phyloP scores from a whole-genome alignment of 2,113 vertebrate species.

The Boleophthalmus pectinirostris region DNA sequence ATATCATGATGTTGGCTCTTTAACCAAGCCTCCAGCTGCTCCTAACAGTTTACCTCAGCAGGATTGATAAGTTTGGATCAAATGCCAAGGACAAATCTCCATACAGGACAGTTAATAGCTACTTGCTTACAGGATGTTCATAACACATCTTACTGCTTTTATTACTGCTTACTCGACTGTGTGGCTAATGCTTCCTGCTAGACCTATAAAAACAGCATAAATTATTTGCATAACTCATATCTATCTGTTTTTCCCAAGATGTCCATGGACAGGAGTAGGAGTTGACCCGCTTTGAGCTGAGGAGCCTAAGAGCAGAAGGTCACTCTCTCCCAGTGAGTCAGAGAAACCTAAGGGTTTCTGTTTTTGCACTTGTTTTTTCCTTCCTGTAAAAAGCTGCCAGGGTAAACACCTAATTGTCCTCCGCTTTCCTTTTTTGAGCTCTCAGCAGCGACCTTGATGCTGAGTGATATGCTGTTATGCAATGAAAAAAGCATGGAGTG shows the following conservation, averaged over 20 bases:
- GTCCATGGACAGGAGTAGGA: conserved; percentile 26
- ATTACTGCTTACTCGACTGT: conserved; percentile 19
- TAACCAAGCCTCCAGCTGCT: too few relatives aligned
- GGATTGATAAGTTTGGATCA: too few relatives aligned
- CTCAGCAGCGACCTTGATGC: conserved; percentile 55
- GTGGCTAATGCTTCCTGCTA: conserved; percentile 14
- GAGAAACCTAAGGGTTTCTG: conserved; percentile 33
- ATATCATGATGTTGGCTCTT: too few relatives aligned
- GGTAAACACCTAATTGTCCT: conserved; percentile 67
- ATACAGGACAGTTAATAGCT: neutral
- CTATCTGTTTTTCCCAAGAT: neutral
- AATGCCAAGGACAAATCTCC: too few relatives aligned
- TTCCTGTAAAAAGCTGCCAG: conserved; percentile 52
- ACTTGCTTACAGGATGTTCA: neutral
- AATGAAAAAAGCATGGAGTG: conserved; percentile 47
- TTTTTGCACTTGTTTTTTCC: conserved; percentile 24
- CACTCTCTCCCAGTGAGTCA: conserved; percentile 57
- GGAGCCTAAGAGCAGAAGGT: conserved; percentile 70
- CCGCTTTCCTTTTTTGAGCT: conserved; percentile 57
- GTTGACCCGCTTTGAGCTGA: conserved; percentile 55
- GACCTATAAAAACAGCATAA: neutral
- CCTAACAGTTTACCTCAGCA: too few relatives aligned
- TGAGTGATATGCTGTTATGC: conserved; percentile 58
- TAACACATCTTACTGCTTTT: neutral
- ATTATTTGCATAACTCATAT: neutral